Evolutionary conservation across 2,888 invertebrate genomes (phyloP).

Genomic region (Molorchus minor): DNA sequence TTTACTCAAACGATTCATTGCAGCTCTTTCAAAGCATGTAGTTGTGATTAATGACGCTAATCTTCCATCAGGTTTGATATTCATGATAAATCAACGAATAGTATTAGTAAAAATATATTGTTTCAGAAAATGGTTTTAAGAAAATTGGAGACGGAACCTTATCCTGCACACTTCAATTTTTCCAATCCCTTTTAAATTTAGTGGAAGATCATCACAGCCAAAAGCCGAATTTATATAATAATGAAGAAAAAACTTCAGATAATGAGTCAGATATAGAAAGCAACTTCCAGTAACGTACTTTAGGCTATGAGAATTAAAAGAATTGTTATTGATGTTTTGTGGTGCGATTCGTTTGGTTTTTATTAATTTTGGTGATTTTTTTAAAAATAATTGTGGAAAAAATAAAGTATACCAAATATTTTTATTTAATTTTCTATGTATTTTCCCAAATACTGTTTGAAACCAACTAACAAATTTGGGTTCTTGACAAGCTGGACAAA

Average conservation of each 20-base stretch:
- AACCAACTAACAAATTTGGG: no score
- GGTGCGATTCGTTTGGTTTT: no score
- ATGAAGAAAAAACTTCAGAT: slow-evolving; percentile 44
- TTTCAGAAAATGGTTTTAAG: slow-evolving; percentile 62
- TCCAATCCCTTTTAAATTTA: slow-evolving; percentile 65
- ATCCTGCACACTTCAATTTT: slow-evolving; percentile 65
- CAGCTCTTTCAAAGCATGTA: slow-evolving; percentile 74
- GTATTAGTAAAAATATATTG: not conserved
- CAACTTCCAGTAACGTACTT: slow-evolving; percentile 35
- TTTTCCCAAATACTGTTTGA: no score
- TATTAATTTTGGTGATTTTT: no score
- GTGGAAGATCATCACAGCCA: slow-evolving; percentile 63
- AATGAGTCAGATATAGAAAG: slow-evolving; percentile 46
- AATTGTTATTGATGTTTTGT: no score
- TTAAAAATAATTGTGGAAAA: no score
- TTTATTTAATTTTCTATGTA: no score
- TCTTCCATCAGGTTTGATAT: slow-evolving; percentile 60
- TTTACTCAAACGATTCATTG: slow-evolving; percentile 72
- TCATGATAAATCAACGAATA: not conserved
- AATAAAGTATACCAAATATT: no score
- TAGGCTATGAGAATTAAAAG: no score
- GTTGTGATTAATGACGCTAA: slow-evolving; percentile 63
- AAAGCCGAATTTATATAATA: slow-evolving; percentile 38
- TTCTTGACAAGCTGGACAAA: no score
- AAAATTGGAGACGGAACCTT: slow-evolving; percentile 69